Evolutionary conservation across 2,888 invertebrate genomes (phyloP).

Genomic region (Pediacus dermestoides): DNA sequence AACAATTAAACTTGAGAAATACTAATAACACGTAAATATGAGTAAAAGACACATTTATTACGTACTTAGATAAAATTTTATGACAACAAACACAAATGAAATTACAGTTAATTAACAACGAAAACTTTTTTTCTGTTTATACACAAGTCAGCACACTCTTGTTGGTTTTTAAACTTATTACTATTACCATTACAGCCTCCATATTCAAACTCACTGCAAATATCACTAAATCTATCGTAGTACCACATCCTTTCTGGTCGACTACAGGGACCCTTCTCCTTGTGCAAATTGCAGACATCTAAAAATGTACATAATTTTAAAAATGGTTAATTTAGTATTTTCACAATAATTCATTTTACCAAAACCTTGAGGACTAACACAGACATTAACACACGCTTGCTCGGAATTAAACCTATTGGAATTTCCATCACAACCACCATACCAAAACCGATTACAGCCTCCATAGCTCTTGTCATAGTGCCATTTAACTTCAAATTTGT

Average conservation of each 20-base stretch:
- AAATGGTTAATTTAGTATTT: not conserved
- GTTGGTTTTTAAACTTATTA: conserved; percentile 18
- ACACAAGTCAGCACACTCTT: conserved; percentile 18
- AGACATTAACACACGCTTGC: conserved; percentile 15
- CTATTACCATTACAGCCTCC: conserved; percentile 20
- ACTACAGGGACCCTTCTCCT: conserved; percentile 8
- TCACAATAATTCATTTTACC: not conserved
- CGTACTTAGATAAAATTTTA: no score
- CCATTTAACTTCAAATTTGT: conserved; percentile 15
- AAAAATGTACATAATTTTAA: no score
- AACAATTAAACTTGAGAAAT: no score
- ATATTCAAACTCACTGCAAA: conserved; percentile 17
- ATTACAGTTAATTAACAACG: no score
- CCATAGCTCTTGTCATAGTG: conserved; percentile 12
- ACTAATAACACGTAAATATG: no score
- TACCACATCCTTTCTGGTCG: conserved; percentile 12
- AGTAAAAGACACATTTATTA: no score
- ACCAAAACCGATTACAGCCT: conserved; percentile 14
- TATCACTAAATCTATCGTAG: conserved; percentile 12
- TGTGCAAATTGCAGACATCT: not conserved
- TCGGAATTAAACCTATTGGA: conserved; percentile 14
- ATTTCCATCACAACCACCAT: conserved; percentile 20
- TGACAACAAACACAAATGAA: no score
- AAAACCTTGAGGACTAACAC: conserved; percentile 13
- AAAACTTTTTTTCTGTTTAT: not conserved